phyloP scores from a whole-genome alignment of 2,113 vertebrate species.

The Myiagra hebetior region DNA sequence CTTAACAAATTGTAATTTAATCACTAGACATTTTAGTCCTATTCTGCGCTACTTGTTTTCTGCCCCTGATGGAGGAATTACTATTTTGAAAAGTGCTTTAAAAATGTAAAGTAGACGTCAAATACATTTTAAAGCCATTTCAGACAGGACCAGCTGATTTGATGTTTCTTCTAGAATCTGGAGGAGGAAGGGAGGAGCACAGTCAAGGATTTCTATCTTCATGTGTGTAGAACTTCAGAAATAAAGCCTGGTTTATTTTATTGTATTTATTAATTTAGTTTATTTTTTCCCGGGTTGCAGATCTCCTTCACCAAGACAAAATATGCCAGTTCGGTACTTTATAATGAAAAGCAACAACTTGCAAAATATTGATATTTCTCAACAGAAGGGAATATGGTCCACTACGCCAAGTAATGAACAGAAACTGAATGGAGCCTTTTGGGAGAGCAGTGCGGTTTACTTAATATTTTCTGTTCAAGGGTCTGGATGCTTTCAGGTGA shows the following conservation, averaged over 20 bases:
- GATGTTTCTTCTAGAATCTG: background rate
- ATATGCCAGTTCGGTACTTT: conserved; percentile 81
- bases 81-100: background rate
- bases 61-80: background rate
- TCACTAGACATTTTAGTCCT: background rate
- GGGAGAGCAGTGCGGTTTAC: conserved; percentile 78
- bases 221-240: background rate
- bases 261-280: background rate
- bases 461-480: conserved; percentile 94
- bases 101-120: background rate
- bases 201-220: background rate
- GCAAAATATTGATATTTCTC: conserved; percentile 88
- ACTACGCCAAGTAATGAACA: conserved; percentile 85
- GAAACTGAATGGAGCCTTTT: conserved; percentile 86
- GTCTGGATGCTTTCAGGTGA: conserved; percentile 92
- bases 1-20: background rate
- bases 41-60: background rate
- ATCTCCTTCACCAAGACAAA: conserved; percentile 69
- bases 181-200: background rate
- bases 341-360: conserved; percentile 92
- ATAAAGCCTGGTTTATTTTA: background rate
- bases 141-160: background rate
- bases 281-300: conserved; percentile 66
- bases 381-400: conserved; percentile 91
- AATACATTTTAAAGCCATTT: background rate